Base-by-base conservation (phyloP, 2,888 invertebrate genomes). In the Hypomecis punctinalis region DNA sequence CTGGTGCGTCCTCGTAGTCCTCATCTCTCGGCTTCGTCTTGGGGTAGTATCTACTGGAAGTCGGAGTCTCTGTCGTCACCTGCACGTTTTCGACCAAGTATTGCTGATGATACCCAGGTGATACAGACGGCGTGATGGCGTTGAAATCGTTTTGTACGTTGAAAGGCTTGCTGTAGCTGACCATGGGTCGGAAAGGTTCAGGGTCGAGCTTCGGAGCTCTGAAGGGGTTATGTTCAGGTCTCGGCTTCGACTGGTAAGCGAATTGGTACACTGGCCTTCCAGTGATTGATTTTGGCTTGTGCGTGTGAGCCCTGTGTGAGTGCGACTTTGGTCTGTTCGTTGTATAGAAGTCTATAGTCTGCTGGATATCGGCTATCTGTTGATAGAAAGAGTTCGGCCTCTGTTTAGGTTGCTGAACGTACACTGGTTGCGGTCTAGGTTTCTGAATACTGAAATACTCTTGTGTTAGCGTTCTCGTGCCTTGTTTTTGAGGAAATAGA, bases 241-340 rank as follows among this genome's bases (percentile, higher is more conserved):
- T 86, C 35, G 84, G 85, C 8, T 94, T 93, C 0, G 95, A 94
- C 79, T 96, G 95, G 78, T 95, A 96, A 76, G 95, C 96, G 80
- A 95, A 97, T 79, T 96, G 96, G 79, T 96, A 96, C 4, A 90
- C 86, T 0, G 96, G 95, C 77, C 95, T 94, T 0, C 94, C 82
- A 56, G 94, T 87, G 11, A 89, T 85, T 9, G 94, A 86, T 77
- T 94, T 94, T 6, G 93, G 90, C 77, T 94, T 91, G 76, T 88
- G 90, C 33, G 81, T 76, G 63, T 89, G 85, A 23, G 83, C 83
- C 67, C 90, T 83, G 63, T 87, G 86, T 10, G 87, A 83, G 64
- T 93, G 87, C 6, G 89, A 71, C 66, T 94, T 93, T 11, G 95
- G 95, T 57, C 94, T 92, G 53, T 93, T 92, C 4, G 94, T 94